A percentile compares a stretch with the other conserved stretches of the same genome.
These are phyloP conservation scores for Parasteatoda tepidariorum DNA, from an alignment of 1,140 invertebrate species.

Conservation along the genomic window DNA sequence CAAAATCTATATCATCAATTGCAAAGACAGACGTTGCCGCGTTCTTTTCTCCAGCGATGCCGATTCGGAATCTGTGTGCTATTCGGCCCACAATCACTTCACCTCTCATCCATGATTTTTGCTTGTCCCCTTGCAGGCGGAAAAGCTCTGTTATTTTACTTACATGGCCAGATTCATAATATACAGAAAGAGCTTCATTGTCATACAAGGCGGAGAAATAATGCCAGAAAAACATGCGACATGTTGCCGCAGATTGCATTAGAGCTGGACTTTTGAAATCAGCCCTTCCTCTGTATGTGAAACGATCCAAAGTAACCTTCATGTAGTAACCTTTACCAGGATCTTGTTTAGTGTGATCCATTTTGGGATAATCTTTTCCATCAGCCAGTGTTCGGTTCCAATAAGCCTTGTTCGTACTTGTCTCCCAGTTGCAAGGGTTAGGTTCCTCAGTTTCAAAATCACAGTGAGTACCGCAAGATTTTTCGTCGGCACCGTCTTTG, in stretches of 20 bases:
- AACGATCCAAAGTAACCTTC: conserved; percentile 8
- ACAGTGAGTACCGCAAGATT: conserved; percentile 50
- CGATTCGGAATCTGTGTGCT: conserved; percentile 35
- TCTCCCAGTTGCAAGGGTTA: conserved; percentile 46
- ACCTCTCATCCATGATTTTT: conserved; percentile 35
- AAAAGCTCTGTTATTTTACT: conserved; percentile 11
- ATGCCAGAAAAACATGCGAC: conserved; percentile 54
- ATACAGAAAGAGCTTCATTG: conserved; percentile 3
- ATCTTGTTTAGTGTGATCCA: conserved; percentile 47
- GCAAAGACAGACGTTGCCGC: conserved; percentile 12
- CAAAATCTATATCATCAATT: conserved; percentile 58
- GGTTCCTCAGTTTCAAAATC: conserved; percentile 50
- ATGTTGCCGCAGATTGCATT: conserved; percentile 33
- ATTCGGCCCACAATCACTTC: conserved; percentile 55
- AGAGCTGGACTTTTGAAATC: conserved; percentile 43
- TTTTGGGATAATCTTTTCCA: not conserved
- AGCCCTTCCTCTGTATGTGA: not conserved
- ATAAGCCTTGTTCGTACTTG: not conserved
- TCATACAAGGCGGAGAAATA: conserved; percentile 17
- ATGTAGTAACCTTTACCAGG: conserved; percentile 44
- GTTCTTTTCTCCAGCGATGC: conserved; percentile 25
- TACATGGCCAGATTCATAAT: conserved; percentile 10
- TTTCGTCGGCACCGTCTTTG: conserved; percentile 56
- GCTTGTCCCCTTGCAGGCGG: not conserved
- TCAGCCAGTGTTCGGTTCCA: conserved; percentile 31